Base-by-base conservation (phyloP, 2,113 vertebrate species). In the Rhombomys opimus region DNA sequence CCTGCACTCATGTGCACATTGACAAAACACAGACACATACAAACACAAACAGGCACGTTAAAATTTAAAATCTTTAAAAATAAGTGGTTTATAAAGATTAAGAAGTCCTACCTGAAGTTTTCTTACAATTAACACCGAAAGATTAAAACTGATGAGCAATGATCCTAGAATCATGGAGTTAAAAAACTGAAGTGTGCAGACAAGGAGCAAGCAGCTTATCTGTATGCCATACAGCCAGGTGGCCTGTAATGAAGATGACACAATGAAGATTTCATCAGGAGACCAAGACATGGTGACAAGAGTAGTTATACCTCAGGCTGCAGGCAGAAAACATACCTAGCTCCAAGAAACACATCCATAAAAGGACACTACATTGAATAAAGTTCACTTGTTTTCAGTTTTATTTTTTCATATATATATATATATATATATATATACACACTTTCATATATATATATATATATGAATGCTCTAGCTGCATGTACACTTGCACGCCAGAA, bases 101-200 rank as follows among this genome's bases (percentile, higher is more conserved):
- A 41, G 52, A 46, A 27, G 50, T 94, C 98, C 70, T 97, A 99
- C 99, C 99, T 99, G 99, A 91, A 99, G 97, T 97, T 98, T 98
- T 97, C 98, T 99, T 97, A 99, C 97, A 98, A 99, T 98, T 95
- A 99, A 98, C 2, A 99, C 98, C 0, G 99, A 98, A 76, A 99
- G 96, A 88, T 99, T 99, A 97, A 99, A 99, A 98, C 99, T 99
- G 97, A 99, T 98, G 7, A 99, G 98, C 96, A 99, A 98, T 0
- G 99, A 99, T 68, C 99, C 99, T 92, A 99, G 98, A 96, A 99
- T 99, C 99, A 99, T 99, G 80, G 99, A 98, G 98, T 99, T 99
- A 95, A 99, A 99, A 98, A 99, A 99, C 98, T 99, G 99, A 30
- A 99, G 98, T 18, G 99, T 87, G 98, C 99, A 99, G 93, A 99